Conservation (phyloP, 2,797 vertebrate genomes). For the Erethizon dorsatum region DNA sequence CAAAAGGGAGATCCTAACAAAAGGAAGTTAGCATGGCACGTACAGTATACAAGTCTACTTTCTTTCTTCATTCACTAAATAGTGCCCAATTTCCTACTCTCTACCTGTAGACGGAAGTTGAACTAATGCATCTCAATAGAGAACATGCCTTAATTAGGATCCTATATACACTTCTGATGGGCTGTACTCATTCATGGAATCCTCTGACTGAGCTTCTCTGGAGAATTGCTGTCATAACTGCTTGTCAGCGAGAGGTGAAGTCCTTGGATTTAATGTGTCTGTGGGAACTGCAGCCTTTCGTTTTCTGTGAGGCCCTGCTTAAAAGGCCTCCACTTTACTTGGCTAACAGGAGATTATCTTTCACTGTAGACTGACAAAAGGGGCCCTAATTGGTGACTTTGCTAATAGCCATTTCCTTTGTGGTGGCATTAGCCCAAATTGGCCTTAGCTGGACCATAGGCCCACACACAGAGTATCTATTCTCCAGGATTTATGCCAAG, state of each 20-base stretch:
- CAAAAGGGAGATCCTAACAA: not conserved
- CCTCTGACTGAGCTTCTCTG: constrained; percentile 42
- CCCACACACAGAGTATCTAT: not conserved
- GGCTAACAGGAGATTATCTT: constrained; percentile 51
- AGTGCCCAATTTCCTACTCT: not conserved
- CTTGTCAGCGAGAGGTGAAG: constrained; percentile 40
- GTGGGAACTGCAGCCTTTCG: constrained; percentile 60
- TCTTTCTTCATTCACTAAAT: constrained; percentile 9
- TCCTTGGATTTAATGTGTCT: not conserved
- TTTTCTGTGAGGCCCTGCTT: constrained; percentile 50
- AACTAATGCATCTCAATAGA: not conserved
- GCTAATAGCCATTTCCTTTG: constrained; percentile 36
- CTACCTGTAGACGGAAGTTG: not conserved
- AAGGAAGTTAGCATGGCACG: not conserved
- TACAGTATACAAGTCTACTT: not conserved
- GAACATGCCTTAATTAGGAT: constrained; percentile 39
- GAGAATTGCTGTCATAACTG: constrained; percentile 66
- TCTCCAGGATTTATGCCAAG: not conserved
- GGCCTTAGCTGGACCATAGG: not conserved
- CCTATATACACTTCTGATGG: not conserved
- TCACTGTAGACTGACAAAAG: constrained; percentile 43
- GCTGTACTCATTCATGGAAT: not conserved
- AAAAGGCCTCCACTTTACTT: constrained; percentile 62
- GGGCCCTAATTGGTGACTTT: constrained; percentile 48
- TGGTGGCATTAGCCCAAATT: constrained; percentile 43